Evolutionary conservation across 2,888 invertebrate genomes (phyloP), one percentile per base, ranked within the genome.

Genomic region (Morinoia aosen): DNA sequence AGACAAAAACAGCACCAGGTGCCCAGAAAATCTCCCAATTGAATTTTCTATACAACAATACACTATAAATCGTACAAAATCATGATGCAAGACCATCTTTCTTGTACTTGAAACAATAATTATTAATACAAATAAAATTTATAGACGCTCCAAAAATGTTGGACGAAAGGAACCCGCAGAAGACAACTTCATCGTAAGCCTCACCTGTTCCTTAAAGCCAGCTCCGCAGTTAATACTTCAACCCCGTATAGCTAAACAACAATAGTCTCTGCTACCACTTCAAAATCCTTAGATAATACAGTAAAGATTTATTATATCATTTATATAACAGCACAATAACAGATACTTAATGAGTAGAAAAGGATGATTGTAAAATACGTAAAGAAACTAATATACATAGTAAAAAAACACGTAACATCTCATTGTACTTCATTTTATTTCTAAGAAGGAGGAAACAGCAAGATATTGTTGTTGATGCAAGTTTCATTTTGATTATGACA

Each of bases 371-470:
- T 93, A 93, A 93, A 93, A 93, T 93, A 93, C 93, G 57, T 57
- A 93, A 93, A 93, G 93, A 93, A 93, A 93, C 93, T 93, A 93
- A 93, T 93, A 93, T 93, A 93, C 93, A 93, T 57, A 93, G 93
- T 93, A 93, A 93, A 93, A 90, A 93, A 93, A 93, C 93, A 93
- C 93, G 93, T 93, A 93, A 93, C 93, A 93, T 93, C 93, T 93
- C 93, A 93, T 93, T 93, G 93, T 93, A 93, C 93, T 93, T 93
- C 93, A 93, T 93, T 93, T 93, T 93, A 93, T 93, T 57, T 57
- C 93, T 93, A 57, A 93, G 93, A 93, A 93, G 93, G 57, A 93
- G 93, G 93, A 93, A 93, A 93, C 93, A 93, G 93, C 57, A 12
- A 93, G 56, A 57, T 57, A 56, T 93, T 93, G 57, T 33, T 93